These are phyloP conservation scores for Seriola quinqueradiata DNA, from an alignment of 2,113 vertebrate genomes.

Conservation along the genomic window DNA sequence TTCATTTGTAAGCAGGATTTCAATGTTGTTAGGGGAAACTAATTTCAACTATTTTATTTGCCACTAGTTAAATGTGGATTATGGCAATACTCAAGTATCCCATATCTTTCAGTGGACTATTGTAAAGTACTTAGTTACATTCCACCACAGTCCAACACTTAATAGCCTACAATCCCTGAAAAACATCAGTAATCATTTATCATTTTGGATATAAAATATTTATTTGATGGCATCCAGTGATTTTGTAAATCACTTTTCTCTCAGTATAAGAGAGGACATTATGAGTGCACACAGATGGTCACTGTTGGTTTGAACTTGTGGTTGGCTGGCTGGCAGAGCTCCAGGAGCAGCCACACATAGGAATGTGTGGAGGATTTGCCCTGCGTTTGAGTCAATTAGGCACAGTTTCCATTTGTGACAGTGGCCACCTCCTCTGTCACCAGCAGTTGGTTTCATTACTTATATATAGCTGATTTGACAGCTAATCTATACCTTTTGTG, in stretches of 20 bases:
- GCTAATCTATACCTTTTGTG: background rate
- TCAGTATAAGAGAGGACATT: background rate
- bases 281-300: background rate
- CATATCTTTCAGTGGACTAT: too few species aligned
- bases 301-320: background rate
- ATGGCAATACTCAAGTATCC: too few species aligned
- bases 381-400: background rate
- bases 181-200: background rate
- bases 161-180: too few species aligned
- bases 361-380: conserved; percentile 18
- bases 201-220: background rate
- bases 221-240: background rate
- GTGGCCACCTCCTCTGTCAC: background rate
- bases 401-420: background rate
- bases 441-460: background rate
- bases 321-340: background rate
- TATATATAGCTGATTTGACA: background rate
- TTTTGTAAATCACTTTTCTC: background rate
- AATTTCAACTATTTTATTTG: too few species aligned
- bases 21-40: too few species aligned
- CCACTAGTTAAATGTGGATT: too few species aligned
- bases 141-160: too few species aligned
- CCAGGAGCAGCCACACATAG: background rate
- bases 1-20: too few species aligned
- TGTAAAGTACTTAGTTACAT: too few species aligned